phyloP scores from a whole-genome alignment of 2,113 vertebrate species.

The Gorsachius goisagi region DNA sequence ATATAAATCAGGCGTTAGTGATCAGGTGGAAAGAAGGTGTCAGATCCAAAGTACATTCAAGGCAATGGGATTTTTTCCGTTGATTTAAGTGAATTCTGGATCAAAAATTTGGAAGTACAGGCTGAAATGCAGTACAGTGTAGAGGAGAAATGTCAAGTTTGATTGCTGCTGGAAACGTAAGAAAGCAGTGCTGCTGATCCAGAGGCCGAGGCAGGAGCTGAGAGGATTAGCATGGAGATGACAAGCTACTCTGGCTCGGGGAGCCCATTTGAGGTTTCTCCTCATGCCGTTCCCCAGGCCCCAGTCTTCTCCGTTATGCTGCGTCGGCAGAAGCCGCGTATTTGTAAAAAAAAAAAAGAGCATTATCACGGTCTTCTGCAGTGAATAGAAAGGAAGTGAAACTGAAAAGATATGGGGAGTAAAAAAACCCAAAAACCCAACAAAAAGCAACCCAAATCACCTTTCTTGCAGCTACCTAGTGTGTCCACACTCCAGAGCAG shows the following conservation, averaged over 20 bases:
- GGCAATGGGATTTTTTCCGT: background rate
- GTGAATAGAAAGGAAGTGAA: background rate
- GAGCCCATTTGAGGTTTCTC: background rate
- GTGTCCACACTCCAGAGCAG: background rate
- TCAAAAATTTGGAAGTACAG: background rate
- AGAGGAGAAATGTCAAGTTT: constrained; percentile 11
- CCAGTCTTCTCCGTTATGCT: accelerated
- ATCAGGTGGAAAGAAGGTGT: background rate
- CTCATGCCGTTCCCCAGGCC: background rate
- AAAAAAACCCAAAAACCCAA: background rate
- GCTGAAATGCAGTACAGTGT: background rate
- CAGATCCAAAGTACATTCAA: background rate
- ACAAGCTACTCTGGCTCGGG: background rate
- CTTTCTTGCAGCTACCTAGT: background rate
- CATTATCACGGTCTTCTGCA: background rate
- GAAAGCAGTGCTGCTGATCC: background rate
- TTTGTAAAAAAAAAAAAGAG: background rate
- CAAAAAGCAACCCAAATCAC: background rate
- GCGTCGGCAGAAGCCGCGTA: background rate
- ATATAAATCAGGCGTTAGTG: background rate
- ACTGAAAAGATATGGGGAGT: background rate
- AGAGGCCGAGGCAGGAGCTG: background rate
- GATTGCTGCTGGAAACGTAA: constrained; percentile 19
- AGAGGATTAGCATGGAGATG: constrained; percentile 13
- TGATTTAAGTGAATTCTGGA: background rate